Evolutionary conservation across 1,140 invertebrate species (phyloP), one percentile per base, ranked within the genome.

Genomic region (Drosophila mayri): DNA sequence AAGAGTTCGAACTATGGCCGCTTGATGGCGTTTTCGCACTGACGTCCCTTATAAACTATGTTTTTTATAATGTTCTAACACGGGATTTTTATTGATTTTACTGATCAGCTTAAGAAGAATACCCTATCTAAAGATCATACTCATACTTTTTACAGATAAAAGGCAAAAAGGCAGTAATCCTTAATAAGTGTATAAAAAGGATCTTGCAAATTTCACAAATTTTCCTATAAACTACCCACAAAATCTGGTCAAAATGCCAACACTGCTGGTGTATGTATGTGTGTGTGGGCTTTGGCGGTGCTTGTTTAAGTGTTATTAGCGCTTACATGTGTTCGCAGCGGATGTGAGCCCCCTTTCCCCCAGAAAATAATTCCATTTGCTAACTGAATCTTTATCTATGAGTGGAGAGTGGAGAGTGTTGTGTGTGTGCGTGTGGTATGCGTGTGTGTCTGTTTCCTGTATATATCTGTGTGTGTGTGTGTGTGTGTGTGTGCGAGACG

Each of bases 241-340:
- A 32, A 37, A 37, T 5, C 32, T 20, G 4, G 11, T 3, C 18
- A 35, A 52, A 52, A 20, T 54, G 50, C 18, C 50, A 37, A 4
- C 30, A 54, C 50, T 54, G 52, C n/a, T n/a, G n/a, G 9, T 50
- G 35, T 54, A 37, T 71, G 9, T 50, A 28, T 54, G 41, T 71
- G 44, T 25, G 4, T 76, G 57, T 44, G 43, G 44, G 59, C 65
- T 38, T 58, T 49, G 59, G 50, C 66, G 47, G 79, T 74, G 80
- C 76, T 63, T 87, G 68, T 87, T 87, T 87, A 87, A 87, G 83
- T 87, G 80, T 87, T 87, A 88, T 87, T 87, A 87, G 84, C 79
- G 83, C 76, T 87, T 87, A 87, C 83, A 88, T 88, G 84, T 87
- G 83, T 87, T 83, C 55, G 57, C 41, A 47, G 65, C 41, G 18